A percentile compares a stretch with the other conserved stretches of the same genome.
phyloP scores from a whole-genome alignment of 2,888 invertebrate species.

The Diabrotica balteata region DNA sequence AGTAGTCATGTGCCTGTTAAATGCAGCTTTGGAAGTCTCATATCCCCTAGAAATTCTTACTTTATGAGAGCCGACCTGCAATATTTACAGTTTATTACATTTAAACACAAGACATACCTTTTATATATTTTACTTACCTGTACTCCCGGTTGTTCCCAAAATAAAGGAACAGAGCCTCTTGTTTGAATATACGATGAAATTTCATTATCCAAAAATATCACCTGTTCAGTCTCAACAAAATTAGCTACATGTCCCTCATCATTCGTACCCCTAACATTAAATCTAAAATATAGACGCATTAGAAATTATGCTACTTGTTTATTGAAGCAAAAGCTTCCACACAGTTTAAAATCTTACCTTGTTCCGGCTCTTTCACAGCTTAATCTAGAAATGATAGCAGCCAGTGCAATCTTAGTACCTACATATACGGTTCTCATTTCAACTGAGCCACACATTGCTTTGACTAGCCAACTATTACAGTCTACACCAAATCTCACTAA shows the following conservation, averaged over 20 bases:
- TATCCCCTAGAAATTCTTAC: constrained; percentile 95
- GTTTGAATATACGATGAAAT: constrained; percentile 91
- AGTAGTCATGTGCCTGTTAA: constrained; percentile 87
- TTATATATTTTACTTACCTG: constrained; percentile 64
- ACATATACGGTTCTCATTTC: constrained; percentile 99
- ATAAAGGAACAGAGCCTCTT: constrained; percentile 95
- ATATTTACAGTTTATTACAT: background rate
- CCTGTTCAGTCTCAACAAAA: constrained; percentile 99
- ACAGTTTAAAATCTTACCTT: constrained; percentile 58
- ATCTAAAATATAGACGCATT: constrained; percentile 62
- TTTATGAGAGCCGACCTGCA: constrained; percentile 94
- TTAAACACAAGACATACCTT: no score
- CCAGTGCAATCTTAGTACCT: constrained; percentile 91
- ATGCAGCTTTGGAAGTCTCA: constrained; percentile 92
- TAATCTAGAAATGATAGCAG: constrained; percentile 93
- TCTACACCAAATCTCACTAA: constrained; percentile 91
- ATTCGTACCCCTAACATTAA: constrained; percentile 98
- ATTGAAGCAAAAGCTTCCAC: no score
- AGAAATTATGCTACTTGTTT: constrained; percentile 5
- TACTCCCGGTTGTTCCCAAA: constrained; percentile 99
- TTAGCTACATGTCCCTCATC: constrained; percentile 99
- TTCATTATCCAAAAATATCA: constrained; percentile 89
- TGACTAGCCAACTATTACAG: constrained; percentile 89
- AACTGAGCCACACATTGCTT: constrained; percentile 96
- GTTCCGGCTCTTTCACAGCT: constrained; percentile 99